Evolutionary conservation across 1,140 invertebrate genomes (phyloP), one percentile per base, ranked within the genome.

Genomic region (Drosophila repletoides): DNA sequence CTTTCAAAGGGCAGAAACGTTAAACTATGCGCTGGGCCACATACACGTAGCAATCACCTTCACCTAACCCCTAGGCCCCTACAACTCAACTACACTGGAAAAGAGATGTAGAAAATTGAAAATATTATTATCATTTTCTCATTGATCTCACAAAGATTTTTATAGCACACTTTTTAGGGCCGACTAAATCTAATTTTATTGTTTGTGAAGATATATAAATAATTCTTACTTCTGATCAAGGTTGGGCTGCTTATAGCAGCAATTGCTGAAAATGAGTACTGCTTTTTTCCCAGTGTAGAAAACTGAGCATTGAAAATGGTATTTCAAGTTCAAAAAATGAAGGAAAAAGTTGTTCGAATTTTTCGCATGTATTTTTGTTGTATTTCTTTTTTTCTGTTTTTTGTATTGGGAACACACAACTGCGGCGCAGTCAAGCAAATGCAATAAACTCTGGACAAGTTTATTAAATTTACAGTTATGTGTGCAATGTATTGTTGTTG

Each of bases 391-490:
- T 21, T 45, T 53, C 55, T 45, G 26, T 61, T 43, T 36, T 38
- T 64, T 71, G 43, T 59, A 80, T 80, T 80, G 55, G 40, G 15
- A 40, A 6, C 60, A 38, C 12, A 41, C 17, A 10, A 43, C 17
- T 43, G 26, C 24, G 45, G 46, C 19, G 76, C 73, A 70, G 59
- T 49, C 63, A 67, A 65, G 59, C 75, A 77, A 84, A 84, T 83
- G 79, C 79, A 83, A 83, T 84, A 84, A 83, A 84, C 74, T 86
- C 46, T 19, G 38, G 28, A 67, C 61, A 65, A 83, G 70, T 83
- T 84, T 83, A 83, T 83, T 84, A 83, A 84, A 84, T 83, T 84
- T 75, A 69, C 66, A 69, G 70, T 53, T 69, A 69, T 69, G 66
- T 64, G 59, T 64, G 43, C 48, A 49, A 40, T 68, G 65, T 10